These are phyloP conservation scores for Batillaria attramentaria DNA, from an alignment of 1,140 invertebrate species.

Conservation along the genomic window DNA sequence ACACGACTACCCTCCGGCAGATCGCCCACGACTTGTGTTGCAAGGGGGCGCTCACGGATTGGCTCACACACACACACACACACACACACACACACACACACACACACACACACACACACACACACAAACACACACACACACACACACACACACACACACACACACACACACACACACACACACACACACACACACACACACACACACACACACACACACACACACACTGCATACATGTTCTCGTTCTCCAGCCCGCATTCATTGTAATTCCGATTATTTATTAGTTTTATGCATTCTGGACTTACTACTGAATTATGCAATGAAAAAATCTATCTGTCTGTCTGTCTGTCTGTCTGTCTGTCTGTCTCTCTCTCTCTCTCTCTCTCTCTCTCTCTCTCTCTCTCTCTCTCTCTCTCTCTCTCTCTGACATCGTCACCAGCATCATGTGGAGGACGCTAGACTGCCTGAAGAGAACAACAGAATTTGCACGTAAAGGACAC, in stretches of 20 bases:
- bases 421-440: too few relatives aligned
- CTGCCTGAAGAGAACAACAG: too few relatives aligned
- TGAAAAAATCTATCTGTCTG: not conserved
- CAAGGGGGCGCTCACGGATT: not conserved
- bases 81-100: not conserved
- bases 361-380: not conserved
- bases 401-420: not conserved
- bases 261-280: too few relatives aligned
- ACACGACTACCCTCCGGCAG: too few relatives aligned
- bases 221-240: not conserved
- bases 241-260: too few relatives aligned
- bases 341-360: slow-evolving; percentile 7
- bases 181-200: not conserved
- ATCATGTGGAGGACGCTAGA: too few relatives aligned
- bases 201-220: not conserved
- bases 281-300: too few relatives aligned
- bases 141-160: not conserved
- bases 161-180: not conserved
- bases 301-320: not conserved
- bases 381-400: not conserved
- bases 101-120: slow-evolving; percentile 15
- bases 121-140: not conserved
- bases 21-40: too few relatives aligned
- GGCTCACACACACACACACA: not conserved
- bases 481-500: too few relatives aligned